These are phyloP conservation scores for Chrysolina oricalcia DNA, from an alignment of 2,888 invertebrate genomes.

Conservation along the genomic window DNA sequence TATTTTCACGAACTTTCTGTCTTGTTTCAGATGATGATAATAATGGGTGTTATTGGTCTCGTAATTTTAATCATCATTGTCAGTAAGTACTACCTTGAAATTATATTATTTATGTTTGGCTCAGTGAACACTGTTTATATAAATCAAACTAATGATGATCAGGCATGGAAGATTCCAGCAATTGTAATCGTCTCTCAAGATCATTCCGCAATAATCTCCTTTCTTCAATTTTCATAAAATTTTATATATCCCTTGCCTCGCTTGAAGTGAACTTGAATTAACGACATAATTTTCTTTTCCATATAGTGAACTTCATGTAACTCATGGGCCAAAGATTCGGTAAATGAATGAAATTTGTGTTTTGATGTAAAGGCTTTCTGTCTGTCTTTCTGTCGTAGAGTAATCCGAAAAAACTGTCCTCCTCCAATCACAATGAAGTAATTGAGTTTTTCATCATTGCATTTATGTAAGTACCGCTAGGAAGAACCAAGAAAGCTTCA, in stretches of 20 bases:
- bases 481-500: no score
- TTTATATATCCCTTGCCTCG: neutral
- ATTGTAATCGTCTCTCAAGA: neutral
- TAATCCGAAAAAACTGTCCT: constrained; percentile 41
- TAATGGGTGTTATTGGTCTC: constrained; percentile 89
- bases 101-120: no score
- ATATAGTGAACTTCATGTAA: constrained; percentile 73
- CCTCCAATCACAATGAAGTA: constrained; percentile 42
- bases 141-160: no score
- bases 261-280: constrained; percentile 5
- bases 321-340: constrained; percentile 67
- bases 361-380: constrained; percentile 68
- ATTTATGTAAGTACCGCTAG: constrained; percentile 1
- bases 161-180: no score
- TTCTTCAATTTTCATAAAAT: no score
- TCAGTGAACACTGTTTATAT: no score
- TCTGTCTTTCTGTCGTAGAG: constrained; percentile 69
- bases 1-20: constrained; percentile 18
- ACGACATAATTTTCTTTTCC: constrained; percentile 53
- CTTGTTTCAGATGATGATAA: constrained; percentile 86
- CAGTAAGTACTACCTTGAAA: constrained; percentile 75
- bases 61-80: constrained; percentile 88
- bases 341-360: constrained; percentile 65
- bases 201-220: neutral
- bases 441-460: neutral